Evolutionary conservation across 2,888 invertebrate species (phyloP).

Genomic region (Brachypalpus laphriformis): DNA sequence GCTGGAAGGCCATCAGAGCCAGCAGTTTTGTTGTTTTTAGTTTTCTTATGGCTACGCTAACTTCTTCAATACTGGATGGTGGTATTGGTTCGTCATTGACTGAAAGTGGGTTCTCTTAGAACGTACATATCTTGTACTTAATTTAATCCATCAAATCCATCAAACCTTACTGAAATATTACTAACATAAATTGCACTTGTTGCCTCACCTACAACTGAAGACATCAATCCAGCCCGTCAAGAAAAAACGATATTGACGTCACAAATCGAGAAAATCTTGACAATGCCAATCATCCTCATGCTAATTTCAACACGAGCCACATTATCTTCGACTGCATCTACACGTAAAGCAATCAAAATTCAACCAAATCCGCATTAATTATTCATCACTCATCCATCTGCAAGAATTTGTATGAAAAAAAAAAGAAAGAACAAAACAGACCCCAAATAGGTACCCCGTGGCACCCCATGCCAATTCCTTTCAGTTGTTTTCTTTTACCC

Average conservation of each 20-base stretch:
- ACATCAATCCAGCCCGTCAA: constrained; percentile 2
- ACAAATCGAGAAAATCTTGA: constrained; percentile 26
- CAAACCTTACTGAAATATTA: too few relatives aligned
- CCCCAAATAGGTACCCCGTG: constrained; percentile 55
- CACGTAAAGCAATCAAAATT: constrained; percentile 69
- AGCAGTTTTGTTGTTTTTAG: too few relatives aligned
- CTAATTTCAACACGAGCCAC: constrained; percentile 56
- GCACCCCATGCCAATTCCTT: constrained; percentile 45
- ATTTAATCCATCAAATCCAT: too few relatives aligned
- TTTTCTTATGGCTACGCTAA: too few relatives aligned
- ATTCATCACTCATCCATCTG: constrained; percentile 63
- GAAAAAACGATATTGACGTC: constrained; percentile 44
- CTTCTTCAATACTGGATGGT: too few relatives aligned
- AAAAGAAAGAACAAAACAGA: constrained; percentile 19
- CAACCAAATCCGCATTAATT: constrained; percentile 48
- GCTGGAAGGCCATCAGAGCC: too few relatives aligned
- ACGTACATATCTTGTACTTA: too few relatives aligned
- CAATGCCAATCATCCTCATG: constrained; percentile 33
- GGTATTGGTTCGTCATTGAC: too few relatives aligned
- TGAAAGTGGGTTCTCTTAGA: too few relatives aligned
- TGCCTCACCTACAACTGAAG: too few relatives aligned
- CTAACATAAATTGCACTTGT: too few relatives aligned
- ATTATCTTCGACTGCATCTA: constrained; percentile 59
- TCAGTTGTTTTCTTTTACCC: constrained; percentile 2
- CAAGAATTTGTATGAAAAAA: constrained; percentile 16